These are phyloP conservation scores for Euclidia mi DNA, from an alignment of 2,888 invertebrate genomes.

Conservation along the genomic window DNA sequence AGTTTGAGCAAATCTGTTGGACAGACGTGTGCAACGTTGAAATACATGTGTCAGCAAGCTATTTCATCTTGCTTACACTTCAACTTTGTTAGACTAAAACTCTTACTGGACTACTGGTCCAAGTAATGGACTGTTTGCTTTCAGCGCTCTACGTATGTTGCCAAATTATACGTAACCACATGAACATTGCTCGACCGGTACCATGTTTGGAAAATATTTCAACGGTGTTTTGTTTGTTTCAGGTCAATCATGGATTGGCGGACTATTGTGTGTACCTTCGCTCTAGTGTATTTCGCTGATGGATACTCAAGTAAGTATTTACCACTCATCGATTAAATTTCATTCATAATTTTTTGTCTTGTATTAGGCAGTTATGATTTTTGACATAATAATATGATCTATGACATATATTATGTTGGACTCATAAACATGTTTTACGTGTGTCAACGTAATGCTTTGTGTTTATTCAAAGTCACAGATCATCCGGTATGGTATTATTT, in stretches of 20 bases:
- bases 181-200: constrained; percentile 13
- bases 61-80: constrained; percentile 69
- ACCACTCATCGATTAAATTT: background rate
- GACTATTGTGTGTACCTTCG: constrained; percentile 70
- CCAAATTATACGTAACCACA: constrained; percentile 23
- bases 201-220: constrained; percentile 19
- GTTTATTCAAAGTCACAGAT: no score
- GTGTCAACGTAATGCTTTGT: no score
- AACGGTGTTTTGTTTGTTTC: constrained; percentile 61
- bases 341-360: no score
- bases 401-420: no score
- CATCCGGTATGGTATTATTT: no score
- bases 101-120: constrained; percentile 33
- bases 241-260: constrained; percentile 85
- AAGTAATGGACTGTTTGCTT: constrained; percentile 37
- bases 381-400: no score
- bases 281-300: constrained; percentile 77
- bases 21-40: constrained; percentile 78
- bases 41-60: constrained; percentile 77
- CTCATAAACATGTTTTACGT: no score
- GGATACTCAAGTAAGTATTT: constrained; percentile 84
- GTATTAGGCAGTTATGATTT: no score
- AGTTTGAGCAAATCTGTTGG: constrained; percentile 80
- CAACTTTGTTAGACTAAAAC: constrained; percentile 69
- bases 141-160: constrained; percentile 12